Conservation (phyloP, 2,888 invertebrate species). For the Drosophila nr. perissopoda region DNA sequence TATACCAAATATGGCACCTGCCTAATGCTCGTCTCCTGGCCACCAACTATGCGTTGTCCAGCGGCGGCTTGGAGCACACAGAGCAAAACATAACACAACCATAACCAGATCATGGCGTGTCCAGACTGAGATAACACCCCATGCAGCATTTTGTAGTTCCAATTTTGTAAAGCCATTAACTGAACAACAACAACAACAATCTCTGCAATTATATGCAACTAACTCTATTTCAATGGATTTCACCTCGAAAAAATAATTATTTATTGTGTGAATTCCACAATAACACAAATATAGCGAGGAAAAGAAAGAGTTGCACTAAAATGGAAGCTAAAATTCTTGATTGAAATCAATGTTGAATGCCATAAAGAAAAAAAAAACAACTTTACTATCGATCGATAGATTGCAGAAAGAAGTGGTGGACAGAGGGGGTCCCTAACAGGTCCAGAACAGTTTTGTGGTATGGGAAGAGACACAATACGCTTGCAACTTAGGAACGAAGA, state of each 20-base stretch:
- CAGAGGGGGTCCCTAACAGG: background rate
- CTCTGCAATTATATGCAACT: slow-evolving; percentile 25
- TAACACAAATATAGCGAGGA: slow-evolving; percentile 7
- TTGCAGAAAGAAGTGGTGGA: background rate
- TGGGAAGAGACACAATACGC: background rate
- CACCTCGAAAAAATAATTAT: slow-evolving; percentile 5
- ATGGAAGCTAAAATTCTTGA: background rate
- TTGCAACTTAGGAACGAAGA: background rate
- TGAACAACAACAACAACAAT: slow-evolving; percentile 23
- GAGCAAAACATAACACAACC: slow-evolving; percentile 27
- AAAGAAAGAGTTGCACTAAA: background rate
- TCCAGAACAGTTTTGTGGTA: background rate
- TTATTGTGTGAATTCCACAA: slow-evolving; percentile 9
- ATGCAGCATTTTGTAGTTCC: background rate
- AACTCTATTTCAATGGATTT: slow-evolving; percentile 23
- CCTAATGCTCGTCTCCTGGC: slow-evolving; percentile 66
- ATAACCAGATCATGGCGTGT: slow-evolving; percentile 50
- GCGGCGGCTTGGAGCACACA: slow-evolving; percentile 11
- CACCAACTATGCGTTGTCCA: slow-evolving; percentile 71
- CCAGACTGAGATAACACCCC: slow-evolving; percentile 27
- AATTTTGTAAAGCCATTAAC: slow-evolving; percentile 10
- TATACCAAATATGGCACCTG: slow-evolving; percentile 79
- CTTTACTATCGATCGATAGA: background rate
- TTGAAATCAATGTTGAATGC: background rate
- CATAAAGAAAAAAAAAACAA: background rate